phyloP scores from a whole-genome alignment of 2,797 vertebrate species.

The Rhincodon typus region DNA sequence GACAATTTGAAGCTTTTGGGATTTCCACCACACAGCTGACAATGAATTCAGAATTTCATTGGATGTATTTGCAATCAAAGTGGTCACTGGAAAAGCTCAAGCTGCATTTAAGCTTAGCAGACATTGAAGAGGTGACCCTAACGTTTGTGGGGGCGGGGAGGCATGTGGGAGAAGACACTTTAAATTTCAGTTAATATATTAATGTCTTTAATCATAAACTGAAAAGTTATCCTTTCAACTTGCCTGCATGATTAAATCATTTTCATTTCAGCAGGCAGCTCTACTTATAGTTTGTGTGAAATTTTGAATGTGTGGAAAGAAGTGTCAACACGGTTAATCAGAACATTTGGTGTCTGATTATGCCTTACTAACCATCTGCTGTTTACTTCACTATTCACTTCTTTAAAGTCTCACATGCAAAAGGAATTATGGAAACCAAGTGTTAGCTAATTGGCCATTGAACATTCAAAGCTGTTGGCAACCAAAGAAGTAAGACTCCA shows the following conservation, averaged over 20 bases:
- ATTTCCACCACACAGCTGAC: neutral
- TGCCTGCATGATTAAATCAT: neutral
- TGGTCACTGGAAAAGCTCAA: neutral
- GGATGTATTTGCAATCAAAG: neutral
- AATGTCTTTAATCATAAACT: neutral
- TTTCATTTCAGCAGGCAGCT: neutral
- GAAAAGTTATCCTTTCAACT: neutral
- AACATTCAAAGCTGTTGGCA: constrained; percentile 2
- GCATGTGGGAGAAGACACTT: neutral
- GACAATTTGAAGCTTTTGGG: neutral
- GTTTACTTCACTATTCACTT: constrained; percentile 1
- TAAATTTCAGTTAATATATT: neutral
- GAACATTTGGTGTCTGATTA: neutral
- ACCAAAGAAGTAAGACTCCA: neutral
- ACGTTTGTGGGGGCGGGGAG: neutral
- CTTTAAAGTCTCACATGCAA: constrained; percentile 12
- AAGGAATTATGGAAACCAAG: constrained; percentile 1
- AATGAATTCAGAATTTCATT: neutral
- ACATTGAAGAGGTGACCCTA: neutral
- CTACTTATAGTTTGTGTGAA: neutral
- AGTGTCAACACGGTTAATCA: neutral
- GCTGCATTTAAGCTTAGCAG: neutral
- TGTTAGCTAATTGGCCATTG: neutral
- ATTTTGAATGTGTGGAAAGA: neutral
- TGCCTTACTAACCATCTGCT: neutral